A percentile compares a stretch with the other conserved stretches of the same genome.
phyloP scores from a whole-genome alignment of 2,113 vertebrate species.

The Osmerus mordax region DNA sequence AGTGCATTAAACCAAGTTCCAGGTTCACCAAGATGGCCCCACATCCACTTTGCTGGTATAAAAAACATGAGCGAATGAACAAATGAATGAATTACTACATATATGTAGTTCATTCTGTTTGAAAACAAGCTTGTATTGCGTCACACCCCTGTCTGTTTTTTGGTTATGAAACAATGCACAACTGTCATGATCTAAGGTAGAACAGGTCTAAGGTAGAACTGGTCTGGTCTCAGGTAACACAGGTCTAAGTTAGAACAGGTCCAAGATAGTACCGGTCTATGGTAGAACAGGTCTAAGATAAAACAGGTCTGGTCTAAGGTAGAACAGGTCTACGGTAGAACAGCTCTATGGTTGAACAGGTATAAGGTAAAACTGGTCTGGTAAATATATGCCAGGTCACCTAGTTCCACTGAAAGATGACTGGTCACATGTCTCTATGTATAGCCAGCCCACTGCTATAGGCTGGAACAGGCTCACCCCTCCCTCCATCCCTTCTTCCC shows the following conservation, averaged over 20 bases:
- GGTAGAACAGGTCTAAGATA: no score
- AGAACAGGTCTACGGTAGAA: no score
- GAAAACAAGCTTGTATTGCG: slow-evolving; percentile 73
- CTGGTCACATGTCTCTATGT: slow-evolving; percentile 66
- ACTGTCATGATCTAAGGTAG: slow-evolving; percentile 69
- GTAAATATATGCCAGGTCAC: slow-evolving; percentile 68
- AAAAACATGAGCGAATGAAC: slow-evolving; percentile 47
- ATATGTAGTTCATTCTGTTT: slow-evolving; percentile 56
- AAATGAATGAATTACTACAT: slow-evolving; percentile 58
- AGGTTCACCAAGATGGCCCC: slow-evolving; percentile 63
- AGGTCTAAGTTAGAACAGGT: no score
- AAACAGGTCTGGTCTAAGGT: no score
- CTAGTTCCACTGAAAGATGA: slow-evolving; percentile 61
- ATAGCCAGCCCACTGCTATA: slow-evolving; percentile 57
- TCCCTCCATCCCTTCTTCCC: slow-evolving; percentile 26
- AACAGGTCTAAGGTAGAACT: slow-evolving; percentile 56
- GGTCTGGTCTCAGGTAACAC: no score
- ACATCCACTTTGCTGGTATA: slow-evolving; percentile 63
- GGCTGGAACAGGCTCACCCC: slow-evolving; percentile 61
- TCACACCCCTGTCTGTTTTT: slow-evolving; percentile 73
- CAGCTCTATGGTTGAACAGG: slow-evolving; percentile 68
- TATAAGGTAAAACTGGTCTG: slow-evolving; percentile 37
- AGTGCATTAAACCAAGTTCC: slow-evolving; percentile 71
- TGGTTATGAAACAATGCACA: slow-evolving; percentile 76
- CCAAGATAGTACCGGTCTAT: no score